Percentiles rank a stretch among this genome's conserved stretches.
Conservation (phyloP, 2,113 vertebrate species). For the Ophthalmolycus amberensis region DNA sequence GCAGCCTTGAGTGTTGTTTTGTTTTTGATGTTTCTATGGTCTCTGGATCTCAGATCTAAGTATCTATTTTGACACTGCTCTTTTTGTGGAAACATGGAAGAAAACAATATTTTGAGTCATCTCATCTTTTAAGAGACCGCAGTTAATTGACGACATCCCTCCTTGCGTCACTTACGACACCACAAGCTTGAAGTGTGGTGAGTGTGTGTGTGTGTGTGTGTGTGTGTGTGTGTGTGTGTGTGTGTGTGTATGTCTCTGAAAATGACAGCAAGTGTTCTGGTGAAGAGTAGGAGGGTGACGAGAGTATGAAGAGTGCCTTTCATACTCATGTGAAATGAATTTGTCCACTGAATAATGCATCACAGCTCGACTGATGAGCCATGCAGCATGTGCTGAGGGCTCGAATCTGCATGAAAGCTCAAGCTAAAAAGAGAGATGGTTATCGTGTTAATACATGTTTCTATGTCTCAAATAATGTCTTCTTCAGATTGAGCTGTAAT, state of each 20-base stretch:
- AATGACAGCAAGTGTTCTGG: conserved; percentile 57
- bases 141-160: conserved; percentile 66
- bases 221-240: conserved; percentile 33
- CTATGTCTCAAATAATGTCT: neutral
- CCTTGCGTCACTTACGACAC: conserved; percentile 69
- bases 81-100: conserved; percentile 50
- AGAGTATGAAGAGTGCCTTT: conserved; percentile 32
- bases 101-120: conserved; percentile 56
- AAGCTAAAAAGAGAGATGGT: neutral
- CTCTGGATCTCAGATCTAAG: conserved; percentile 17
- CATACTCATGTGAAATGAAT: conserved; percentile 53
- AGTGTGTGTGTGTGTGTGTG: conserved; percentile 41
- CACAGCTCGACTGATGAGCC: conserved; percentile 37
- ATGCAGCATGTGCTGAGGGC: conserved; percentile 54
- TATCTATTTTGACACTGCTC: conserved; percentile 22
- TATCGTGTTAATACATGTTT: neutral
- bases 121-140: conserved; percentile 38
- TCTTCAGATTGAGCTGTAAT: neutral
- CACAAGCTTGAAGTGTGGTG: conserved; percentile 64
- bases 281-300: conserved; percentile 58
- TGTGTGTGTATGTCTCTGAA: conserved; percentile 41
- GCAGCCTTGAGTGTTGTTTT: conserved; percentile 8
- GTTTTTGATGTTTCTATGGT: neutral
- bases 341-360: conserved; percentile 50
- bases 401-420: conserved; percentile 21